These are phyloP conservation scores for Dysidea cf. avara DNA, from an alignment of 37 sponge, comb jelly and placozoan genomes.

Conservation along the genomic window DNA sequence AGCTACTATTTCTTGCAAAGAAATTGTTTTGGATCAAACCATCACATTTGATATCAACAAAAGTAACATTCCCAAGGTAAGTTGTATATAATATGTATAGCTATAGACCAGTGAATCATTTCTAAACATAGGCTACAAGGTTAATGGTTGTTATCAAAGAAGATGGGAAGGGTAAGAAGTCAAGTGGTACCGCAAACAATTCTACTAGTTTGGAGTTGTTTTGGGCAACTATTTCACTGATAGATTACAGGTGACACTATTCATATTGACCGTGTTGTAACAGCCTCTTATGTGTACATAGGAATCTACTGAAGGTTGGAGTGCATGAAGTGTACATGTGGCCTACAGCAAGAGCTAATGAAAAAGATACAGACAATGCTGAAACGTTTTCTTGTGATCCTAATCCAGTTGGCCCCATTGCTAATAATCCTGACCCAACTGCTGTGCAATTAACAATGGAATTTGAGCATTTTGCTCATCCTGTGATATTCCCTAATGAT, in stretches of 20 bases:
- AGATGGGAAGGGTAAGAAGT: background rate
- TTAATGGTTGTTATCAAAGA: constrained; percentile 25
- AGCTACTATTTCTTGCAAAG: too few species aligned
- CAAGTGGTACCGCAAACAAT: too few species aligned
- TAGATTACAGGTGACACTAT: too few species aligned
- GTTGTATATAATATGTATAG: background rate
- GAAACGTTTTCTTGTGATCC: too few species aligned
- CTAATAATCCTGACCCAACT: constrained; percentile 59
- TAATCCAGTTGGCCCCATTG: constrained; percentile 63
- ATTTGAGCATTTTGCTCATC: constrained; percentile 62
- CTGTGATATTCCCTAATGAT: constrained; percentile 63
- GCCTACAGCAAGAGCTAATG: too few species aligned
- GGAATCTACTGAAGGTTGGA: too few species aligned
- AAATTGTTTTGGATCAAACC: constrained; percentile 12
- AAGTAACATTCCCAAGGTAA: constrained; percentile 50
- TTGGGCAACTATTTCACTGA: too few species aligned
- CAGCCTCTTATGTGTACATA: too few species aligned
- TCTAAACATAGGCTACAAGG: constrained; percentile 25
- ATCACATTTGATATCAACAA: constrained; percentile 23
- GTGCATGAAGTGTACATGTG: too few species aligned
- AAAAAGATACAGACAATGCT: too few species aligned
- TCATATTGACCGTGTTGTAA: too few species aligned
- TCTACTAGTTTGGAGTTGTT: too few species aligned
- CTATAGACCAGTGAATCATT: background rate
- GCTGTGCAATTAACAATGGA: constrained; percentile 55